These are phyloP conservation scores for Polypedilum vanderplanki DNA, from an alignment of 1,140 invertebrate genomes.

Conservation along the genomic window DNA sequence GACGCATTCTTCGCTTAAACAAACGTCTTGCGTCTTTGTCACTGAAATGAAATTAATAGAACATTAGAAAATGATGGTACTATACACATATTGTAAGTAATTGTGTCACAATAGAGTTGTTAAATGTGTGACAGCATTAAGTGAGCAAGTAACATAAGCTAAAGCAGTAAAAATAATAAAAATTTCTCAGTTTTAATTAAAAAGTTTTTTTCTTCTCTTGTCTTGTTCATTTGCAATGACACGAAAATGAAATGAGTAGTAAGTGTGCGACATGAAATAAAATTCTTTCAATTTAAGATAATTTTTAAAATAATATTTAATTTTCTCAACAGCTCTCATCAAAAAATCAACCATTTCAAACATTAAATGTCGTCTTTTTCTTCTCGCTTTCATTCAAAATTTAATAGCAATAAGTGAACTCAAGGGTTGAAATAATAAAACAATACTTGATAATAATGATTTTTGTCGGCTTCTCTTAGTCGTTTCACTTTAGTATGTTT, in stretches of 20 bases:
- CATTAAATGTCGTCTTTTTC: too few species aligned
- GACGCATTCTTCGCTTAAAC: slow-evolving; percentile 64
- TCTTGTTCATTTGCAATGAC: neutral
- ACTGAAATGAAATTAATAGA: slow-evolving; percentile 2
- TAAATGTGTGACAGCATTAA: neutral
- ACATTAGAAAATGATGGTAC: neutral
- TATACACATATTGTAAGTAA: neutral
- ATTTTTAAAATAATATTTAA: too few species aligned
- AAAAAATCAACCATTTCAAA: too few species aligned
- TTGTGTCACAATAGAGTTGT: neutral
- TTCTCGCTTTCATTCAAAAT: too few species aligned
- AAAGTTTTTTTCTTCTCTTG: slow-evolving; percentile 12
- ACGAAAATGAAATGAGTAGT: neutral
- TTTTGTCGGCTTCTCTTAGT: neutral
- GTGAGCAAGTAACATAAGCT: neutral
- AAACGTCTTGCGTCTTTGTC: slow-evolving; percentile 49
- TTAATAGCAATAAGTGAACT: neutral
- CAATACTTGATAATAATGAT: neutral
- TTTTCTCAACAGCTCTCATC: too few species aligned
- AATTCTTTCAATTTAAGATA: too few species aligned
- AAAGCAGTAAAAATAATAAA: slow-evolving; percentile 1
- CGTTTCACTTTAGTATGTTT: too few species aligned
- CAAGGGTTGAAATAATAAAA: neutral
- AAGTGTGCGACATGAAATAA: too few species aligned
- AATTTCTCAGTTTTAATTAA: slow-evolving; percentile 25